Percentiles rank a stretch among this genome's conserved stretches.
These are phyloP conservation scores for Misgurnus anguillicaudatus DNA, from an alignment of 2,113 vertebrate species.

Conservation along the genomic window DNA sequence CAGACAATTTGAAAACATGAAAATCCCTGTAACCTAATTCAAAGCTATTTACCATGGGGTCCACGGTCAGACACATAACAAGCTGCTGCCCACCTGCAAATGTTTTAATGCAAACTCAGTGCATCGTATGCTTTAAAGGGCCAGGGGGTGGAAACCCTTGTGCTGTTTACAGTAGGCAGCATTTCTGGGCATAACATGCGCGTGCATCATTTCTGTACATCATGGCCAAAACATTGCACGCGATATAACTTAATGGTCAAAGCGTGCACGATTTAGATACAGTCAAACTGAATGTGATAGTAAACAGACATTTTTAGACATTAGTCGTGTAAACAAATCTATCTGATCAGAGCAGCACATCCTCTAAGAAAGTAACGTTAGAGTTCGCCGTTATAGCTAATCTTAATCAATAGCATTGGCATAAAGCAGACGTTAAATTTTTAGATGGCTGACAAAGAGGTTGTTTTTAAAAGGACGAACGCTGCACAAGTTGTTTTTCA, in stretches of 20 bases:
- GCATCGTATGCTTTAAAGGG: background rate
- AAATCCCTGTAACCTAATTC: background rate
- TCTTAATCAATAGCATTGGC: background rate
- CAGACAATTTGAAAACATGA: background rate
- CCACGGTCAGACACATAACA: background rate
- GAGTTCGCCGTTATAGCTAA: background rate
- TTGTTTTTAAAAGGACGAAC: background rate
- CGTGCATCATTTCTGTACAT: too few relatives aligned
- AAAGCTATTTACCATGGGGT: constrained; percentile 33
- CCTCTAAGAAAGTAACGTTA: background rate
- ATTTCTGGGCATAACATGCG: background rate
- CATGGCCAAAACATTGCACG: background rate
- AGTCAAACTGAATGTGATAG: background rate
- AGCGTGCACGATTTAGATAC: background rate
- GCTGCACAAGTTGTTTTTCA: constrained; percentile 6
- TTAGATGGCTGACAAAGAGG: background rate
- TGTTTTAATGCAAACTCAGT: too few relatives aligned
- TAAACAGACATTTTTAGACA: constrained; percentile 25
- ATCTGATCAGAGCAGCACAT: background rate
- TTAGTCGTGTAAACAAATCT: constrained; percentile 2
- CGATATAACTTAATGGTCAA: background rate
- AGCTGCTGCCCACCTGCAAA: background rate
- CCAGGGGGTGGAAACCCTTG: background rate
- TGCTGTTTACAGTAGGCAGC: background rate
- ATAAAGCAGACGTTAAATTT: background rate